A percentile compares a stretch with the other conserved stretches of the same genome.
Evolutionary conservation across 2,797 vertebrate species (phyloP).

Genomic region (Emys orbicularis): DNA sequence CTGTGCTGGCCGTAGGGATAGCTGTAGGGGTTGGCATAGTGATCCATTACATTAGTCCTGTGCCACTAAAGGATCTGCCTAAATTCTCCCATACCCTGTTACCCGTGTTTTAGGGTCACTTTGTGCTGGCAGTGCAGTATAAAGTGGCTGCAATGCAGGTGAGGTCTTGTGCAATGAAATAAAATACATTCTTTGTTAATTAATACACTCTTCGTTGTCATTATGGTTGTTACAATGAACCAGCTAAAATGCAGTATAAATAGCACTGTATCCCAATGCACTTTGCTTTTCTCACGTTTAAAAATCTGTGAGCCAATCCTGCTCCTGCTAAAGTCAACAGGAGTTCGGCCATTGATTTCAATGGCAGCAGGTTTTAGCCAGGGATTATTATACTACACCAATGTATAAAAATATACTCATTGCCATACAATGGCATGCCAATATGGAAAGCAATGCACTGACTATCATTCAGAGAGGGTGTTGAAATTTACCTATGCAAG

Average conservation of each 20-base stretch:
- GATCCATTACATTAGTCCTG: not conserved
- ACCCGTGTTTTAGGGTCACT: not conserved
- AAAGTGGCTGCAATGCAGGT: not conserved
- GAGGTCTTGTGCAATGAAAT: not conserved
- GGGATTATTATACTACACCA: accelerated
- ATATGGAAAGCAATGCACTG: not conserved
- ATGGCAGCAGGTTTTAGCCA: not conserved
- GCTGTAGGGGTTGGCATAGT: not conserved
- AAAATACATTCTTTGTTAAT: not conserved
- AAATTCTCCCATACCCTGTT: not conserved
- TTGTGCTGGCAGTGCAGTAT: not conserved
- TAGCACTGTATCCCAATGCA: not conserved
- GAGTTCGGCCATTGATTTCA: not conserved
- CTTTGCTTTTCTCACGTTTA: not conserved
- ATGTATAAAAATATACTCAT: not conserved
- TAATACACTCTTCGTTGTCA: not conserved
- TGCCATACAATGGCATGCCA: not conserved
- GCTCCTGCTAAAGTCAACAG: not conserved
- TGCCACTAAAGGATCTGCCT: not conserved
- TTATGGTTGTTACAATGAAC: not conserved
- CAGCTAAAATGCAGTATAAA: not conserved
- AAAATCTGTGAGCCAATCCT: not conserved
- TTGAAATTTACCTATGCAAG: not conserved
- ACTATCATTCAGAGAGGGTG: not conserved
- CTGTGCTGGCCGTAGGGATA: not conserved